Evolutionary conservation across 2,797 vertebrate species (phyloP).

Genomic region (Eulemur albifrons): DNA sequence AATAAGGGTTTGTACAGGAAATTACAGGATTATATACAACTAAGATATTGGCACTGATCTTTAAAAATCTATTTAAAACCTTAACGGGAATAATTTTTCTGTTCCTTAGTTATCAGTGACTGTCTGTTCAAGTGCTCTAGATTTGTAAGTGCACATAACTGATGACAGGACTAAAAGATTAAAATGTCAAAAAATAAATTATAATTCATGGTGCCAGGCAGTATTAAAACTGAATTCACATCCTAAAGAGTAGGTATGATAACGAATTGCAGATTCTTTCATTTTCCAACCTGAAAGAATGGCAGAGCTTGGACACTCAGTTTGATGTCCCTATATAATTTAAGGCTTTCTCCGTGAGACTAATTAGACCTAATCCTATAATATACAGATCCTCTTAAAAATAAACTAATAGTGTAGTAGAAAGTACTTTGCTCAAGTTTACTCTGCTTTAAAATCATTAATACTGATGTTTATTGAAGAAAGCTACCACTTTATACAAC

Average conservation of each 20-base stretch:
- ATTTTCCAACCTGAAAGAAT: neutral
- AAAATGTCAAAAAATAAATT: neutral
- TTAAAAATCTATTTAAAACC: neutral
- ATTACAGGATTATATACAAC: neutral
- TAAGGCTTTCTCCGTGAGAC: neutral
- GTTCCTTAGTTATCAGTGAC: neutral
- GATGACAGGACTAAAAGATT: neutral
- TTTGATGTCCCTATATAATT: neutral
- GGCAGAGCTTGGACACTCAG: neutral
- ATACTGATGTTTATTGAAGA: neutral
- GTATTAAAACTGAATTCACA: neutral
- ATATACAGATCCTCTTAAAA: neutral
- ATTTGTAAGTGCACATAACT: slow-evolving; percentile 34
- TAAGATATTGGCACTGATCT: neutral
- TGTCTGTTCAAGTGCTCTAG: neutral
- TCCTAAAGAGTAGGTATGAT: neutral
- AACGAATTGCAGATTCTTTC: neutral
- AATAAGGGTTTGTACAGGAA: neutral
- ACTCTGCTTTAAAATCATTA: neutral
- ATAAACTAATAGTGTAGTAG: neutral
- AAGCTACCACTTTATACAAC: neutral
- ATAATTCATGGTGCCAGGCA: neutral
- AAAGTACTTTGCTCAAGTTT: neutral
- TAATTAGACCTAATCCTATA: neutral
- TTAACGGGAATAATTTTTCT: slow-evolving; percentile 21